Evolutionary conservation across 1,140 invertebrate genomes (phyloP), one percentile per base, ranked within the genome.

Genomic region (Drosophila grimshawi): DNA sequence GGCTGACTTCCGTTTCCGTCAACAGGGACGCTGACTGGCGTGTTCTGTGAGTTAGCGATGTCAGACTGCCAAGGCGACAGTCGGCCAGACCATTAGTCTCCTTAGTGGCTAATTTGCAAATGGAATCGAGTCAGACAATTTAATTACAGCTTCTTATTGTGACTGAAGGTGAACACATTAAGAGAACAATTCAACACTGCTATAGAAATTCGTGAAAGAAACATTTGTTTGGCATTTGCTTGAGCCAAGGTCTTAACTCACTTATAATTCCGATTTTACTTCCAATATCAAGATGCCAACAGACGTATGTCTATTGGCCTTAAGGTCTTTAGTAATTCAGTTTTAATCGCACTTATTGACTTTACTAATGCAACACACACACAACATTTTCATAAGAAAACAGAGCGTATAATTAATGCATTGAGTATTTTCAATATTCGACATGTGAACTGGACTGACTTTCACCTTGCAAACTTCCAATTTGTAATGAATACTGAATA

Each of bases 61-160:
- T 35, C 19, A 56, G n/a, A 5, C 33, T 5, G 11, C 45, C 8
- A 61, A 11, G 46, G 33, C 37, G 53, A 61, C 62, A 71, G 62
- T 37, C 30, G 3, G 57, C n/a, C 35, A 52, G 61, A 5, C 65
- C 52, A 68, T 69, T 80, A 76, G 75, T 61, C 67, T 69, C 69
- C 60, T 82, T 82, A 65, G 69, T 70, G 75, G 80, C 65, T 82
- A 82, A 81, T 81, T 78, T 82, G 75, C 64, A 78, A 82, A 82
- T 82, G 66, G 61, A 82, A 53, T 51, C 77, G 79, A 63, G 45
- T 5, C 32, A 48, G 32, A 33, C 32, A 64, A 77, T 77, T 78
- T 81, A 77, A 81, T 81, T 81, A 81, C 52, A 77, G 72, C 67
- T 62, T 52, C 46, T 63, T 51, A 19, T 10, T 30, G 3, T 43